Conservation (phyloP, 1,140 invertebrate genomes). For the Plectrocnemia conspersa region DNA sequence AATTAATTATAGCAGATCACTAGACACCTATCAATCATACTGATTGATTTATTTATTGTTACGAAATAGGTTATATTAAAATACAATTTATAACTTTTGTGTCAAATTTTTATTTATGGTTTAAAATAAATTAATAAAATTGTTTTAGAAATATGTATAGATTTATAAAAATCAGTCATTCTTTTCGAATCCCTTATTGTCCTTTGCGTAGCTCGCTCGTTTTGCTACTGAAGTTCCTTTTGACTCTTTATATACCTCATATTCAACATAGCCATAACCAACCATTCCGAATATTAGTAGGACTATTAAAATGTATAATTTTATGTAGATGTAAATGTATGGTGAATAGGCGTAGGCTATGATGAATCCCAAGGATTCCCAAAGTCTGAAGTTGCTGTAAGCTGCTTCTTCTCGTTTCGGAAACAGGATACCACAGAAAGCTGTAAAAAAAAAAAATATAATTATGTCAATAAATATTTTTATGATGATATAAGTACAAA, state of each 20-base stretch:
- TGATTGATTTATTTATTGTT: no score
- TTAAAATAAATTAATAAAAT: no score
- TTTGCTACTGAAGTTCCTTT: no score
- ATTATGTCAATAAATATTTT: not conserved
- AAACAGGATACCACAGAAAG: constrained; percentile 81
- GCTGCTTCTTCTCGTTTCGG: constrained; percentile 82
- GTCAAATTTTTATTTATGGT: no score
- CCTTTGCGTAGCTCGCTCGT: not conserved
- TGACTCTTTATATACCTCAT: constrained; percentile 17
- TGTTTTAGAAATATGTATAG: no score
- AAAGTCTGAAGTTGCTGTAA: constrained; percentile 87
- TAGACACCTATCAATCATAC: no score
- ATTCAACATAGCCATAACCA: constrained; percentile 52
- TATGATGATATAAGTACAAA: not conserved
- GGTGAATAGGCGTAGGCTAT: constrained; percentile 77
- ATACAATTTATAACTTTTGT: no score
- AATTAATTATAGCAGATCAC: no score
- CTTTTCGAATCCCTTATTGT: constrained; percentile 25
- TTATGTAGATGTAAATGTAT: constrained; percentile 69
- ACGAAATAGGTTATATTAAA: no score
- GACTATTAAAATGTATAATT: constrained; percentile 69
- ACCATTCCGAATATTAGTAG: constrained; percentile 67
- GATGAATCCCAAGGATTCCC: constrained; percentile 87
- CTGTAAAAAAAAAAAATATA: constrained; percentile 50
- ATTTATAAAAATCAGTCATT: constrained; percentile 17